phyloP scores from a whole-genome alignment of 1,140 invertebrate genomes.

The Drosophila takahashii region DNA sequence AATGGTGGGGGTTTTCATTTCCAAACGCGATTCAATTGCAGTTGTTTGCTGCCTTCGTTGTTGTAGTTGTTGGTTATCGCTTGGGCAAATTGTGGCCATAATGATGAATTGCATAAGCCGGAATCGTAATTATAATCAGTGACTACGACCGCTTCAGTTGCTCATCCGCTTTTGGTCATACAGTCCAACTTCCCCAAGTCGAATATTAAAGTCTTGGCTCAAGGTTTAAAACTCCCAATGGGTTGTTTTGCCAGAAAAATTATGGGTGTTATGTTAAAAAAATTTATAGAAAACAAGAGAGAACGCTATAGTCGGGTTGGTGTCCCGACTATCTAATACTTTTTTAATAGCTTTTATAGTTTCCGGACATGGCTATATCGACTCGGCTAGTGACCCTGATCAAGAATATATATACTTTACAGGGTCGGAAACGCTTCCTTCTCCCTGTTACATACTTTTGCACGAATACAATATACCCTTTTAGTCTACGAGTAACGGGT shows the following conservation, averaged over 20 bases:
- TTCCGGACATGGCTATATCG: no score
- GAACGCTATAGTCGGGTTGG: no score
- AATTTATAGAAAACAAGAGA: no score
- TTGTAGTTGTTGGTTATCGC: slow-evolving; percentile 43
- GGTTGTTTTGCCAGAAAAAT: background rate
- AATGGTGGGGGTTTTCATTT: slow-evolving; percentile 60
- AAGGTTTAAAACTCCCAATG: background rate
- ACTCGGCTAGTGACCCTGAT: no score
- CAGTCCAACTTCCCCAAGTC: slow-evolving; percentile 14
- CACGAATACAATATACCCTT: no score
- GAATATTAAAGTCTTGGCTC: background rate
- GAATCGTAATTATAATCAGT: slow-evolving; percentile 65
- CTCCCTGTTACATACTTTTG: no score
- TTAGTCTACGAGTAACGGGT: no score
- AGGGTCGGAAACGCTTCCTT: no score
- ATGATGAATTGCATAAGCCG: slow-evolving; percentile 79
- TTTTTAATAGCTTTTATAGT: no score
- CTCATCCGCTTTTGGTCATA: slow-evolving; percentile 64
- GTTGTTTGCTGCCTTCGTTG: slow-evolving; percentile 20
- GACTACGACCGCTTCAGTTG: slow-evolving; percentile 40
- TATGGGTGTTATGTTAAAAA: no score
- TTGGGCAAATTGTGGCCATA: slow-evolving; percentile 68
- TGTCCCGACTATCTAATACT: no score
- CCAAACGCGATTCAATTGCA: slow-evolving; percentile 80
- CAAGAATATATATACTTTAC: no score